Evolutionary conservation across 2,113 vertebrate genomes (phyloP).

Genomic region (Saguinus imperator): DNA sequence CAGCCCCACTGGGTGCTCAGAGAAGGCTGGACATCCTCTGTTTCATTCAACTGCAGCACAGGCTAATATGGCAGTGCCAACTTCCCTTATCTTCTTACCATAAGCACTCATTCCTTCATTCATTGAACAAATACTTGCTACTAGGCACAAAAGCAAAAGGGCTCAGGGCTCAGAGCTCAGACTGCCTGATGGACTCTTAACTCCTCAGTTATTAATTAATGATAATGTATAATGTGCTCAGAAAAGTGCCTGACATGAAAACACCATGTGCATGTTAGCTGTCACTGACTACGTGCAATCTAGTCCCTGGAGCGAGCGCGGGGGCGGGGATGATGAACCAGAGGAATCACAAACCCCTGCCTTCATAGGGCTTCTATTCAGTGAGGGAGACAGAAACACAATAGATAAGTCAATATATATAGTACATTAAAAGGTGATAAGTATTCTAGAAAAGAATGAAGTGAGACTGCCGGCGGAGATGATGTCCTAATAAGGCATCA

Average conservation of each 20-base stretch:
- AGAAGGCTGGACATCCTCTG: background rate
- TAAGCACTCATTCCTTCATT: background rate
- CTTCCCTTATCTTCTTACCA: fast-evolving
- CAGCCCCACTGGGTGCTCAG: no score
- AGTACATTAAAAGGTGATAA: background rate
- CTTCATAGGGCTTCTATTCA: background rate
- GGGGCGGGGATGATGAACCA: background rate
- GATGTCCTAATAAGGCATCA: background rate
- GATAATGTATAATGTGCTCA: background rate
- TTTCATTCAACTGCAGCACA: background rate
- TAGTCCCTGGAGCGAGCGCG: background rate
- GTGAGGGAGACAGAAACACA: background rate
- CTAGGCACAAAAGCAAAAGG: background rate
- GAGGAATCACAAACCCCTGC: background rate
- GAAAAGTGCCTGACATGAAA: background rate
- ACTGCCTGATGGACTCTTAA: background rate
- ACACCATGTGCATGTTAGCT: background rate
- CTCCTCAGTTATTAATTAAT: background rate
- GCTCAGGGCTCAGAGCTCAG: background rate
- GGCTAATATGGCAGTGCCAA: background rate
- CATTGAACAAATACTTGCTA: background rate
- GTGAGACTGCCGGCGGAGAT: background rate
- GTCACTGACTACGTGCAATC: background rate
- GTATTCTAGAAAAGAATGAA: background rate
- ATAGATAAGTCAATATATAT: background rate